Evolutionary conservation across 2,797 vertebrate species (phyloP).

Genomic region (Acrossocheilus fasciatus): DNA sequence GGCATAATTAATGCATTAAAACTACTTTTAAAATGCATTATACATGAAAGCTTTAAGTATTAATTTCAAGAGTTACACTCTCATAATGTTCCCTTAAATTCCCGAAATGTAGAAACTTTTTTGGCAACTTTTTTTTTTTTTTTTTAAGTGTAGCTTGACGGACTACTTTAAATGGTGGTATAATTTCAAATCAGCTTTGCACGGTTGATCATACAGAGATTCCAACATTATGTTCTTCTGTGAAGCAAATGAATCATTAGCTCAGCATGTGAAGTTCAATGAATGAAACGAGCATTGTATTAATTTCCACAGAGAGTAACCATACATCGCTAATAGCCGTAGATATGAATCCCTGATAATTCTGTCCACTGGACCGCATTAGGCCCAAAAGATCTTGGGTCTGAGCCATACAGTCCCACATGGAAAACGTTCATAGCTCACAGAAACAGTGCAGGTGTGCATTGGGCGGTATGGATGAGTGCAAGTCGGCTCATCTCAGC

Average conservation of each 20-base stretch:
- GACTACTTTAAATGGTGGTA: background rate
- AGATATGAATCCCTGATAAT: background rate
- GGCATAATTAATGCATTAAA: too few species aligned
- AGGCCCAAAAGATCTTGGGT: background rate
- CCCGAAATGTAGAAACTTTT: background rate
- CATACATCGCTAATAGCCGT: background rate
- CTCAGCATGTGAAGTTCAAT: background rate
- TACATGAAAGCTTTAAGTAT: too few species aligned
- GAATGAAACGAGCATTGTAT: background rate
- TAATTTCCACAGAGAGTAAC: background rate
- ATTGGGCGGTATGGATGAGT: background rate
- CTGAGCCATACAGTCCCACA: background rate
- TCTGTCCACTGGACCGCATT: background rate
- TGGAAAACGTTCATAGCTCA: background rate
- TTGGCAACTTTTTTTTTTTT: background rate
- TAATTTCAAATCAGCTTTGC: slow-evolving; percentile 1
- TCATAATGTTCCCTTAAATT: background rate
- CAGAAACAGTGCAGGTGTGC: slow-evolving; percentile 39
- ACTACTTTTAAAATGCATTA: too few species aligned
- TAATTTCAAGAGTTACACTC: background rate
- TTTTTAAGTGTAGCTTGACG: background rate
- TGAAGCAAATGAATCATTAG: background rate
- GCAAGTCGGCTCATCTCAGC: slow-evolving; percentile 39
- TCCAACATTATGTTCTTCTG: background rate
- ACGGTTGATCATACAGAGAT: background rate